These are phyloP conservation scores for Zaprionus ghesquierei DNA, from an alignment of 1,140 invertebrate species.

Conservation along the genomic window DNA sequence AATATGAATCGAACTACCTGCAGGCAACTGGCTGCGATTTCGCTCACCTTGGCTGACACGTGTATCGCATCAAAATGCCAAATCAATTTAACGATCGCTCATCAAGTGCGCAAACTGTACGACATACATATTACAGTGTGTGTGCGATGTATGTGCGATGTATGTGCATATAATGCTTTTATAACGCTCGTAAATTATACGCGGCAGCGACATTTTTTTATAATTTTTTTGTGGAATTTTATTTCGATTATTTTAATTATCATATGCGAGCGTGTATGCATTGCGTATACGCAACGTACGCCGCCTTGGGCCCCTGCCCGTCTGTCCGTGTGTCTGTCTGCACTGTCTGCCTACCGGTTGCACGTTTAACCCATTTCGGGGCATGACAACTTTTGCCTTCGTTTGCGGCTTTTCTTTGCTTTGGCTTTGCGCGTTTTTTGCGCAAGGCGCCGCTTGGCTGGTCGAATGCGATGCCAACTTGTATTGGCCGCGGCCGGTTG, in stretches of 20 bases:
- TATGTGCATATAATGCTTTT: conserved; percentile 3
- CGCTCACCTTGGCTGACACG: conserved; percentile 37
- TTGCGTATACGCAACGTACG: conserved; percentile 71
- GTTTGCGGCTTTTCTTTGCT: conserved; percentile 37
- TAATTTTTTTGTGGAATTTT: conserved; percentile 41
- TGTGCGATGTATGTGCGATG: neutral
- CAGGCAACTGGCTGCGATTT: conserved; percentile 6
- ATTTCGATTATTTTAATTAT: conserved; percentile 51
- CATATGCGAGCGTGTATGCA: conserved; percentile 38
- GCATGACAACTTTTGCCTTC: conserved; percentile 75
- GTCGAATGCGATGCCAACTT: conserved; percentile 38
- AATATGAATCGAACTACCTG: conserved; percentile 29
- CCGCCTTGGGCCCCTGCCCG: conserved; percentile 31
- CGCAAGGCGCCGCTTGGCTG: conserved; percentile 31
- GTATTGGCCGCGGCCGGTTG: conserved; percentile 45
- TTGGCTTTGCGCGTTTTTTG: conserved; percentile 35
- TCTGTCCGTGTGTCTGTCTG: neutral
- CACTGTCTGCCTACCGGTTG: conserved; percentile 43
- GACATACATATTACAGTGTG: neutral
- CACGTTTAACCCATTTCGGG: conserved; percentile 77
- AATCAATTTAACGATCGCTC: conserved; percentile 37
- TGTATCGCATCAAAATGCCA: conserved; percentile 45
- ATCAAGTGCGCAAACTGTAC: neutral
- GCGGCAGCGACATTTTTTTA: conserved; percentile 22
- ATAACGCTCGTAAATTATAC: neutral